These are phyloP conservation scores for Dipodomys ordii DNA, from an alignment of 2,113 vertebrate species.

Conservation along the genomic window DNA sequence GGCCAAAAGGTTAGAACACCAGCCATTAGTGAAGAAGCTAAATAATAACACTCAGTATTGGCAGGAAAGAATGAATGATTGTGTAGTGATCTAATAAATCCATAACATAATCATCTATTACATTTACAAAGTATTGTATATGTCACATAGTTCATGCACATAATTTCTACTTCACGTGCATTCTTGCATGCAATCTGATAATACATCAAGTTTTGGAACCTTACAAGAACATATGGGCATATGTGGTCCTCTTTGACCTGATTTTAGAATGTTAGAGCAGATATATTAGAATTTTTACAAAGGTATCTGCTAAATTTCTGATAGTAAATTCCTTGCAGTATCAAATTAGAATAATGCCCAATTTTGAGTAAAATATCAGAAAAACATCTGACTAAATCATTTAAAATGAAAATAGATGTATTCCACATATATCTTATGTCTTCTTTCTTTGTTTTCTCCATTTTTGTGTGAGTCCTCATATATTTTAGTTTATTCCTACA, in stretches of 20 bases:
- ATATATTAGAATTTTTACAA: not conserved
- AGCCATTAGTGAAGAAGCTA: no score
- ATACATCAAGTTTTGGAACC: not conserved
- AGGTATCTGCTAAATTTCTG: not conserved
- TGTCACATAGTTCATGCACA: no score
- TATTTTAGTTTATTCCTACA: not conserved
- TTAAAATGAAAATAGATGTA: slow-evolving; percentile 10
- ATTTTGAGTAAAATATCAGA: not conserved
- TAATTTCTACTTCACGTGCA: no score
- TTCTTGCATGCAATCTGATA: not conserved
- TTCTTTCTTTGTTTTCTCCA: not conserved
- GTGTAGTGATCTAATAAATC: no score
- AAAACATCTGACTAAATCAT: not conserved
- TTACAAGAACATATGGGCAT: not conserved
- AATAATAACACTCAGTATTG: no score
- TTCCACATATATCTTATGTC: not conserved
- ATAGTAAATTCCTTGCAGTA: not conserved
- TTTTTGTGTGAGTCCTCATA: not conserved
- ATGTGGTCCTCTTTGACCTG: not conserved
- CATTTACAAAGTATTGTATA: no score
- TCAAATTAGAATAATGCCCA: not conserved
- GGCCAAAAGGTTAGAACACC: no score
- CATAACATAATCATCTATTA: no score
- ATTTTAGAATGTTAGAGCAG: no score
- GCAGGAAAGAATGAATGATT: no score